Base-by-base conservation (phyloP, 2,888 invertebrate genomes). In the Escarpia spicata region DNA sequence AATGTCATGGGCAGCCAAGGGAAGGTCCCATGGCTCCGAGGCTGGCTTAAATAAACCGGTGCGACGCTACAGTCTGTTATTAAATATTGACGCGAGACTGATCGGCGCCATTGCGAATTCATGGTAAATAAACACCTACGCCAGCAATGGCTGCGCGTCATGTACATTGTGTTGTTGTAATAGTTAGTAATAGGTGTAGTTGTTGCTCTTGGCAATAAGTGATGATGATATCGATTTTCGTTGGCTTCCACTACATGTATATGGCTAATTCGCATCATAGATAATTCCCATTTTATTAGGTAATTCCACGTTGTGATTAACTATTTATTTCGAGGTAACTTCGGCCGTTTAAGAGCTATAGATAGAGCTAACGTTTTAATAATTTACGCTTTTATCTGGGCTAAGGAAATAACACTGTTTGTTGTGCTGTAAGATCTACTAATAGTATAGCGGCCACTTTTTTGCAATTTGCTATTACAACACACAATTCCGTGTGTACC, bases 51-150 rank as follows among this genome's bases (percentile, higher is more conserved):
- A 75, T 75, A 75, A 75, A 75, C 75, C 75, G 75, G 26, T 26
- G 75, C 75, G 75, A 75, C 75, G 75, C n/a, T 75, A 75, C 19
- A 19, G 75, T 75, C 75, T 75, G 75, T 75, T 75, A 75, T 75
- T 75, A 75, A 75, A 75, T 75, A 75, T 75, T 75, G 75, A 75
- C 19, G 75, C 75, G n/a, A 15, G 75, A 75, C 75, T 26, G 75
- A 19, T 26, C 75, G 75, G 75, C 75, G 75, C 75, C 75, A 75
- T 75, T 75, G 75, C 75, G 75, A 75, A 75, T 75, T 75, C 75
- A 75, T 75, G 75, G 75, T 75, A 75, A 75, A 75, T 75, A 75
- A 75, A 75, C 75, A 75, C 75, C 75, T 26, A 75, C 75, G 75
- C 75, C n/a, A 19, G 75, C 15, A 75, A 75, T 75, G 75, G 75